Conservation (phyloP, 1,140 invertebrate species). For the Zeugodacus cucurbitae region DNA sequence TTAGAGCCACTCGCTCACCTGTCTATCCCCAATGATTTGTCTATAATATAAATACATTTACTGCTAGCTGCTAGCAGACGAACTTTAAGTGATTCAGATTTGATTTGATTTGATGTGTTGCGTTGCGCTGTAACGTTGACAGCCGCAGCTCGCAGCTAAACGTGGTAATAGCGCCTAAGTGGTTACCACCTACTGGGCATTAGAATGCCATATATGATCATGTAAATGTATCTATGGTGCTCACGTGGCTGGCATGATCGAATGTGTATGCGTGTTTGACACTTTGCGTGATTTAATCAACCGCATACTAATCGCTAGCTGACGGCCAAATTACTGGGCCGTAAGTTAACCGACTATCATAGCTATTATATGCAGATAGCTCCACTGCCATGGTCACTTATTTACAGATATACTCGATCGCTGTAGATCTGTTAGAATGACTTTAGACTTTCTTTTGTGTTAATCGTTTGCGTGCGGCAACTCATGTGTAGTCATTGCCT, state of each 20-base stretch:
- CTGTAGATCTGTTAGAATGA: not conserved
- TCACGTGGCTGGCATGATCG: not conserved
- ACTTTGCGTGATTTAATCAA: slow-evolving; percentile 32
- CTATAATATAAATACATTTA: not conserved
- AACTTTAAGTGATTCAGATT: slow-evolving; percentile 27
- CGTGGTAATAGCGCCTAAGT: not conserved
- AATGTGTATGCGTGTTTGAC: not conserved
- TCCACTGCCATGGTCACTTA: no score
- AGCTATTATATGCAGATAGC: not conserved
- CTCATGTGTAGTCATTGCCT: not conserved
- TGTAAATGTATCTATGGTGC: not conserved
- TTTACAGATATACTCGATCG: no score
- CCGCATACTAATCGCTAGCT: not conserved
- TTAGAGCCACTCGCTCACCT: slow-evolving; percentile 11
- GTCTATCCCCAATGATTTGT: slow-evolving; percentile 15
- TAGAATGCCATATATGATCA: not conserved
- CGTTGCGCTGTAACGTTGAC: slow-evolving; percentile 5
- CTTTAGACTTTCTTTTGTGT: not conserved
- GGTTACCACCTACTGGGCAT: slow-evolving; percentile 10
- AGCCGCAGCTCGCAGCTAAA: not conserved
- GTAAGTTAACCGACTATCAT: not conserved
- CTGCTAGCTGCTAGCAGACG: not conserved
- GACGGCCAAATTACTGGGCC: not conserved
- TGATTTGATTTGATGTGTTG: slow-evolving; percentile 20
- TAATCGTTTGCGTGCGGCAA: not conserved